Evolutionary conservation across 2,113 vertebrate species (phyloP), one percentile per base, ranked within the genome.

Genomic region (Petrocephalus microphthalmus): DNA sequence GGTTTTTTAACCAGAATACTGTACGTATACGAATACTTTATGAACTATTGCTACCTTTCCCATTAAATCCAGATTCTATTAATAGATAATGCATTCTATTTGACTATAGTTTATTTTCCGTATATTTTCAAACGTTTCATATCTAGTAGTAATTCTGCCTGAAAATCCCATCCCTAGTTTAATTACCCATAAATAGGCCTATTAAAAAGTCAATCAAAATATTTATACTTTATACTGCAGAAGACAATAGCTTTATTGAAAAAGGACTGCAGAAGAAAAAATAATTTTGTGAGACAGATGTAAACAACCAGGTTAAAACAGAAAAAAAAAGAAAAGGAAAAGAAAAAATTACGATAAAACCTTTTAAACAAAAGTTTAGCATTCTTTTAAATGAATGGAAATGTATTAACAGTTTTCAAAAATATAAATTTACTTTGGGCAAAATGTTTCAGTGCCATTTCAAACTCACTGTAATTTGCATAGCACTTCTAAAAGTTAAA

Each of bases 181-280:
- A 81, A 42, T 19, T 37, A 81, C 15, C 7, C 17, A 81, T 20
- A n/a, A 49, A 52, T 25, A 33, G 29, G 37, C 37, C 42, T 7
- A 85, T 54, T 2, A n/a, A 25, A 87, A 52, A 10, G 3, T 2
- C 22, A 52, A 25, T 37, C 11, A 11, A 84, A 83, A 49, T 3
- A 29, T 42, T 5, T 42, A 81, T 84, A 86, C 37, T 42, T 5
- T 42, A 81, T 84, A 86, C 37, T 84, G 71, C 71, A 52, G 42
- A 82, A 52, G 56, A 87, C 54, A 89, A 83, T 19, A 87, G 53
- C 71, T 89, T 89, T 89, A 89, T 60, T 89, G 52, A 25, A 89
- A 71, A 89, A 86, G 37, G 13, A 78, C 0, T 78, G 33, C 60
- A 49, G 0, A 83, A 88, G 22, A 81, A 45, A 86, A 37, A 25